Percentiles rank a stretch among this genome's conserved stretches.
Evolutionary conservation across 2,888 invertebrate species (phyloP).

Genomic region (Drosophila macrospina): DNA sequence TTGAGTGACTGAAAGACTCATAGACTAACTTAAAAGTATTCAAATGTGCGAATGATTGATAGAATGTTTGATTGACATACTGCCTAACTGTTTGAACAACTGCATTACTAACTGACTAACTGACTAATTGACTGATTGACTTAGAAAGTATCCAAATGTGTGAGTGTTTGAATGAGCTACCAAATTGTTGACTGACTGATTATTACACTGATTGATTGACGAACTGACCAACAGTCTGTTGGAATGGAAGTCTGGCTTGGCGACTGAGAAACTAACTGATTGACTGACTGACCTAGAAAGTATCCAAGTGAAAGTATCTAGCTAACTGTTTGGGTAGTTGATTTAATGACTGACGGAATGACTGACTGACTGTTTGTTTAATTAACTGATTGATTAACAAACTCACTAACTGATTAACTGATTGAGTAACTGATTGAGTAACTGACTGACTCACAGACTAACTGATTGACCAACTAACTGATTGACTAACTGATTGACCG

Average conservation of each 20-base stretch:
- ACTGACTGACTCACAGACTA: not conserved
- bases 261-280: no score
- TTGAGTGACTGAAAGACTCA: slow-evolving; percentile 4
- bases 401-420: not conserved
- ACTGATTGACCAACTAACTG: not conserved
- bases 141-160: no score
- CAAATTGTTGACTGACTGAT: not conserved
- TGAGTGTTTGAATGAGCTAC: no score
- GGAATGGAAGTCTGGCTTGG: no score
- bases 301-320: no score
- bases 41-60: slow-evolving; percentile 2
- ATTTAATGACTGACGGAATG: no score
- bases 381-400: not conserved
- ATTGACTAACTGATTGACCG: not conserved
- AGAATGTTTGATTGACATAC: slow-evolving; percentile 6
- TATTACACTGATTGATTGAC: no score
- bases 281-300: no score
- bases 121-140: no score
- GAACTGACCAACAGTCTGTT: no score
- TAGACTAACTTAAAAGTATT: no score
- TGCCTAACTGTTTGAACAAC: slow-evolving; percentile 3
- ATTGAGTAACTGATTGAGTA: not conserved
- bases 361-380: not conserved
- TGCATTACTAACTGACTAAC: not conserved
- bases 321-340: no score